Percentiles rank a stretch among this genome's conserved stretches.
phyloP scores from a whole-genome alignment of 37 sponge, comb jelly and placozoan species.

The Haliclona indistincta region DNA sequence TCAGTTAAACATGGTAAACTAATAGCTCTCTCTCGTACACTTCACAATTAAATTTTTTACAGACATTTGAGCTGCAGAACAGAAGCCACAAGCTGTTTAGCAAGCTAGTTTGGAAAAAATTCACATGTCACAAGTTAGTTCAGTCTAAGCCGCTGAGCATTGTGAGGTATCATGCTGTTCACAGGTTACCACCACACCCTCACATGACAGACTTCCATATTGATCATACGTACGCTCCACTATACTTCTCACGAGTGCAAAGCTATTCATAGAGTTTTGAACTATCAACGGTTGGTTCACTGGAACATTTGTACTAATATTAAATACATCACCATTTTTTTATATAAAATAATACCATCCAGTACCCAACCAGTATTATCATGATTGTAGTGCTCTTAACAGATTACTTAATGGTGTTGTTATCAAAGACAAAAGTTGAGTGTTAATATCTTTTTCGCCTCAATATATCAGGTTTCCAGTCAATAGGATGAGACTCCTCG shows the following conservation, averaged over 20 bases:
- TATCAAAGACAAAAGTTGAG: background rate
- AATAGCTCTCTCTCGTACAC: too few relatives aligned
- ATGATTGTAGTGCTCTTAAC: too few relatives aligned
- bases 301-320: too few relatives aligned
- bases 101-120: conserved; percentile 45
- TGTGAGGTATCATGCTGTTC: background rate
- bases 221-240: conserved; percentile 61
- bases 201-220: conserved; percentile 42
- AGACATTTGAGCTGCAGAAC: conserved; percentile 44
- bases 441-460: conserved; percentile 77
- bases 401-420: background rate
- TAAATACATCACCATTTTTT: too few relatives aligned
- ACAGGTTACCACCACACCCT: conserved; percentile 42
- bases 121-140: conserved; percentile 19
- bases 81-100: conserved; percentile 1
- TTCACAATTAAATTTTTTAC: background rate
- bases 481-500: conserved; percentile 87
- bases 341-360: too few relatives aligned
- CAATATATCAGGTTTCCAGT: conserved; percentile 89
- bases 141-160: background rate
- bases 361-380: too few relatives aligned
- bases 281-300: too few relatives aligned
- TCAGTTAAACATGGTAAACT: too few relatives aligned
- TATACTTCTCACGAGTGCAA: conserved; percentile 82
- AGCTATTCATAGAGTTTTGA: too few relatives aligned